These are phyloP conservation scores for Germaria angustata DNA, from an alignment of 2,888 invertebrate genomes.

Conservation along the genomic window DNA sequence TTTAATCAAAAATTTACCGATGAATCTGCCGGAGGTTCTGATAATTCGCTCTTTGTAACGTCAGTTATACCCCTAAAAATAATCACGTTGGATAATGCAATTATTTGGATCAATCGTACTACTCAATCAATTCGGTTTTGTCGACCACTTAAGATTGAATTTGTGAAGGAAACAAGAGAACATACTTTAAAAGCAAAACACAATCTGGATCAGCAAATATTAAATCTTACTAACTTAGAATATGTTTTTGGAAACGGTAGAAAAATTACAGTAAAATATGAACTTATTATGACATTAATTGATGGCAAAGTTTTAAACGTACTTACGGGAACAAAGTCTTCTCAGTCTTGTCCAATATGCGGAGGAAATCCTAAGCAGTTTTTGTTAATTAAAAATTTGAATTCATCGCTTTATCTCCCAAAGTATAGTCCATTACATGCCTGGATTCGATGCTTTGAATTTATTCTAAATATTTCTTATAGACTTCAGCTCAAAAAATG, in stretches of 20 bases:
- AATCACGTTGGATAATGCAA: background rate
- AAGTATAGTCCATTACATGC: background rate
- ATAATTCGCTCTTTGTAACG: background rate
- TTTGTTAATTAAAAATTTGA: conserved; percentile 10
- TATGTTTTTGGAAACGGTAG: background rate
- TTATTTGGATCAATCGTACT: conserved; percentile 19
- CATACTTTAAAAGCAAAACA: background rate
- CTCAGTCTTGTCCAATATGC: background rate
- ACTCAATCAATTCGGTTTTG: background rate
- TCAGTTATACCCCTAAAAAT: conserved; percentile 29
- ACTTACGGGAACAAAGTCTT: background rate
- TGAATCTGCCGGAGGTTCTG: too few species aligned
- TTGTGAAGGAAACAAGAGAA: conserved; percentile 1
- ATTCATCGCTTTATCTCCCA: background rate
- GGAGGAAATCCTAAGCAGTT: conserved; percentile 24
- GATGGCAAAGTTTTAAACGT: background rate
- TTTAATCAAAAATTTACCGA: too few species aligned
- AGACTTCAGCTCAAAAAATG: background rate
- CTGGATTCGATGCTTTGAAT: background rate
- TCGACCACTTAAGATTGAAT: conserved; percentile 28
- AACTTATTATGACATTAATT: background rate
- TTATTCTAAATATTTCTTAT: background rate
- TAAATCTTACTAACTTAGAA: background rate
- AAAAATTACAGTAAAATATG: background rate
- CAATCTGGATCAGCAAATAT: background rate